These are phyloP conservation scores for Etheostoma nigrum DNA, from an alignment of 2,797 vertebrate species.

Conservation along the genomic window DNA sequence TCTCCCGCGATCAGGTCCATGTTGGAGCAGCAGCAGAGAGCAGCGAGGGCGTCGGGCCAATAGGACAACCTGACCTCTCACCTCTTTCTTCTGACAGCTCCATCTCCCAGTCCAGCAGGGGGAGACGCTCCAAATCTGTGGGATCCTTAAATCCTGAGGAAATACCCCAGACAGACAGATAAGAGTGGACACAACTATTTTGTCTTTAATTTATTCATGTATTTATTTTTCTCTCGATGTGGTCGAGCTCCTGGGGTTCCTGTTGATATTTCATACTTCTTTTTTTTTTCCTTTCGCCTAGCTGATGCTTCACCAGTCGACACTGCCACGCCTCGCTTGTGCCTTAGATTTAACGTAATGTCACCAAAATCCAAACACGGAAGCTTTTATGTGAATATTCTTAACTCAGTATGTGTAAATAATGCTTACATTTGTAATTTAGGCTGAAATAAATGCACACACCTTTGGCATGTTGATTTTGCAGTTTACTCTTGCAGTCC, in stretches of 20 bases:
- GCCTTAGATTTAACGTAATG: not conserved
- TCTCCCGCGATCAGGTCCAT: slow-evolving; percentile 79
- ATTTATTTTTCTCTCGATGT: slow-evolving; percentile 39
- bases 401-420: slow-evolving; percentile 33
- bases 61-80: slow-evolving; percentile 70
- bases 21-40: slow-evolving; percentile 83
- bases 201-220: slow-evolving; percentile 56
- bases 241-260: slow-evolving; percentile 68
- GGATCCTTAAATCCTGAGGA: slow-evolving; percentile 38
- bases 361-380: not conserved
- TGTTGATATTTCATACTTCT: slow-evolving; percentile 22
- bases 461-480: slow-evolving; percentile 36
- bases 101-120: slow-evolving; percentile 56
- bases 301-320: slow-evolving; percentile 4
- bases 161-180: slow-evolving; percentile 2
- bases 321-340: not conserved
- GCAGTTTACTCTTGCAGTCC: slow-evolving; percentile 42
- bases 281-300: not conserved
- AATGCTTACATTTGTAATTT: slow-evolving; percentile 24
- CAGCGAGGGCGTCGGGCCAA: slow-evolving; percentile 82
- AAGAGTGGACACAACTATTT: slow-evolving; percentile 37
- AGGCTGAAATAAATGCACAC: slow-evolving; percentile 13
- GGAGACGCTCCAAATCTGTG: slow-evolving; percentile 40
- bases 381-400: slow-evolving; percentile 17
- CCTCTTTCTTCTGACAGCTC: slow-evolving; percentile 57